Conservation (phyloP, 1,140 invertebrate species). For the Drosophila gunungcola region DNA sequence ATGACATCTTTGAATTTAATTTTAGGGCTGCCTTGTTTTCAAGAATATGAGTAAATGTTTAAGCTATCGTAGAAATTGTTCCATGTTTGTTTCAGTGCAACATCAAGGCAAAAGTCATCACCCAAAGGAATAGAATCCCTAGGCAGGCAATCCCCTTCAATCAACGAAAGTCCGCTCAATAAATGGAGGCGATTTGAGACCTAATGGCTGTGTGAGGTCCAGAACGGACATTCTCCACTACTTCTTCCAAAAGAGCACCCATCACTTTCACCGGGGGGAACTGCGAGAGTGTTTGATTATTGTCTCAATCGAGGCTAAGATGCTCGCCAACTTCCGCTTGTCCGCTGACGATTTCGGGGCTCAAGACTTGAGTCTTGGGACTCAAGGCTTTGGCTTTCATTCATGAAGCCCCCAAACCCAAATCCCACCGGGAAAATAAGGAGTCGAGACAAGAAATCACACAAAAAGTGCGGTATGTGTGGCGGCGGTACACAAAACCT, state of each 20-base stretch:
- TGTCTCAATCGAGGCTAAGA: conserved; percentile 71
- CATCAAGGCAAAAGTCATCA: conserved; percentile 7
- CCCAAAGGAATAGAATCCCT: conserved; percentile 17
- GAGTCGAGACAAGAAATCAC: conserved; percentile 51
- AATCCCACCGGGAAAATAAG: conserved; percentile 78
- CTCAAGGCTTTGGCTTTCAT: conserved; percentile 65
- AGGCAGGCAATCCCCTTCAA: conserved; percentile 37
- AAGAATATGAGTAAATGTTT: neutral
- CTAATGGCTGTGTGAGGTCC: conserved; percentile 48
- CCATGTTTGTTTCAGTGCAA: conserved; percentile 7
- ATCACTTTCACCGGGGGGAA: conserved; percentile 40
- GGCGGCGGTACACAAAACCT: conserved; percentile 60
- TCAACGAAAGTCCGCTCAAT: conserved; percentile 46
- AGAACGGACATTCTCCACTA: conserved; percentile 18
- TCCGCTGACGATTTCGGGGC: conserved; percentile 49
- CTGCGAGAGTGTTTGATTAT: conserved; percentile 51
- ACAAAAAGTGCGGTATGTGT: conserved; percentile 63
- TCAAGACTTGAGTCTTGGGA: conserved; percentile 1
- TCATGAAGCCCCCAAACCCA: conserved; percentile 60
- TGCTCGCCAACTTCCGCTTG: conserved; percentile 67
- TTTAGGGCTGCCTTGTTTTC: no score
- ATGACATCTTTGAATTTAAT: no score
- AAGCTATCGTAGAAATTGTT: neutral
- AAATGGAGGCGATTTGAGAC: conserved; percentile 44
- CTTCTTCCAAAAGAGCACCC: neutral